Evolutionary conservation across 92 coral and sea anemone genomes (phyloP).

Genomic region (Meandrina meandrites): DNA sequence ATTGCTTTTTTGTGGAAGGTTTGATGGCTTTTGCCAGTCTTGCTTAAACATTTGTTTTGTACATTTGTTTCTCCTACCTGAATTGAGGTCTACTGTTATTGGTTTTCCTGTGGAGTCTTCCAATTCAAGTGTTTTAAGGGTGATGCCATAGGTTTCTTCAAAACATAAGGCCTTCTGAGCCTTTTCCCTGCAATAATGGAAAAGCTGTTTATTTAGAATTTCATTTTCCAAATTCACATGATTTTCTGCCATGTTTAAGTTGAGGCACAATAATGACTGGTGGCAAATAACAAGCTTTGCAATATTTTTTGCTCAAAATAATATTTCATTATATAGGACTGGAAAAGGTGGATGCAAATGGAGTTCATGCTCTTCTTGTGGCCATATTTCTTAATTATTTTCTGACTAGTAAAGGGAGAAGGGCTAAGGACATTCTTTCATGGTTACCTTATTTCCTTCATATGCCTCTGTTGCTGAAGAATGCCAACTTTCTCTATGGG

Average conservation of each 20-base stretch:
- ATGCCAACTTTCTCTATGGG: conserved; percentile 4
- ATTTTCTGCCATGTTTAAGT: too few relatives aligned
- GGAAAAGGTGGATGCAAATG: background rate
- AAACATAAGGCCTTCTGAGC: conserved; percentile 23
- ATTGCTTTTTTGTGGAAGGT: too few relatives aligned
- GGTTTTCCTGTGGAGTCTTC: background rate
- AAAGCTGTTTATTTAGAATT: background rate
- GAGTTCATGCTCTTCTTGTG: too few relatives aligned
- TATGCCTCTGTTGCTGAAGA: conserved; percentile 34
- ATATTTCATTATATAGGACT: background rate
- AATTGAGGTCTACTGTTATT: background rate
- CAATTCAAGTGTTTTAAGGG: background rate
- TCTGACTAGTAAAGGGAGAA: too few relatives aligned
- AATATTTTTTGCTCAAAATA: too few relatives aligned
- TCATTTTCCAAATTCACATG: too few relatives aligned
- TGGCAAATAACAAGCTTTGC: too few relatives aligned
- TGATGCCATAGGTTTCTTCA: conserved; percentile 25
- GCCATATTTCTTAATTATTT: too few relatives aligned
- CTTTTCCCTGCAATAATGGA: conserved; percentile 13
- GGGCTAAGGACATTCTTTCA: background rate
- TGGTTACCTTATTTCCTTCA: conserved; percentile 29
- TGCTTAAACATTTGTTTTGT: background rate
- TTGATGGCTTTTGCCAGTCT: background rate
- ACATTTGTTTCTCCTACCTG: background rate
- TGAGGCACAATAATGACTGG: too few relatives aligned